A percentile compares a stretch with the other conserved stretches of the same genome.
phyloP scores from a whole-genome alignment of 2,888 invertebrate genomes.

The Tuta absoluta region DNA sequence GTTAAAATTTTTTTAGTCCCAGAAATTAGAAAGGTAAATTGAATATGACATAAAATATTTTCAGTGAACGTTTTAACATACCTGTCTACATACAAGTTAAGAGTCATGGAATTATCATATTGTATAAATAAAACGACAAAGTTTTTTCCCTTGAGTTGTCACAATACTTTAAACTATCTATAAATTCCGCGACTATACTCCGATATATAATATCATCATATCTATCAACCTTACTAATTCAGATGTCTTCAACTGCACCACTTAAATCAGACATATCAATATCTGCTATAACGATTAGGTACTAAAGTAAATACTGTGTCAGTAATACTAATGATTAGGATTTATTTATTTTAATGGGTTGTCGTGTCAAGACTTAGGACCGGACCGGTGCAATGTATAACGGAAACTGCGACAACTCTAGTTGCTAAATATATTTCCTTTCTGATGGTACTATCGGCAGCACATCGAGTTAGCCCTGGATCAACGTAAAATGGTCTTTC shows the following conservation, averaged over 20 bases:
- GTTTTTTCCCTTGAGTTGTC: too few species aligned
- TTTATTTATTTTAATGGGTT: constrained; percentile 15
- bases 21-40: too few species aligned
- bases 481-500: background rate
- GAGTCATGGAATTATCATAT: too few species aligned
- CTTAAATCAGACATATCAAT: constrained; percentile 5
- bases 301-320: constrained; percentile 9
- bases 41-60: too few species aligned
- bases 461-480: too few species aligned
- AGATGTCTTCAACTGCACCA: background rate
- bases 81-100: too few species aligned
- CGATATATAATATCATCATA: background rate
- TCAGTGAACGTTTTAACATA: too few species aligned
- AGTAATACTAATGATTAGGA: constrained; percentile 11
- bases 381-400: background rate
- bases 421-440: constrained; percentile 6
- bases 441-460: background rate
- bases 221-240: background rate
- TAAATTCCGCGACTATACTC: background rate
- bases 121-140: too few species aligned
- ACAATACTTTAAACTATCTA: background rate
- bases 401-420: constrained; percentile 2
- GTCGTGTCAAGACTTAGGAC: constrained; percentile 19
- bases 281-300: background rate
- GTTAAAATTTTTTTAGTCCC: too few species aligned